A percentile compares a stretch with the other conserved stretches of the same genome.
Evolutionary conservation across 2,888 invertebrate genomes (phyloP).

Genomic region (Himalopsyche anomala): DNA sequence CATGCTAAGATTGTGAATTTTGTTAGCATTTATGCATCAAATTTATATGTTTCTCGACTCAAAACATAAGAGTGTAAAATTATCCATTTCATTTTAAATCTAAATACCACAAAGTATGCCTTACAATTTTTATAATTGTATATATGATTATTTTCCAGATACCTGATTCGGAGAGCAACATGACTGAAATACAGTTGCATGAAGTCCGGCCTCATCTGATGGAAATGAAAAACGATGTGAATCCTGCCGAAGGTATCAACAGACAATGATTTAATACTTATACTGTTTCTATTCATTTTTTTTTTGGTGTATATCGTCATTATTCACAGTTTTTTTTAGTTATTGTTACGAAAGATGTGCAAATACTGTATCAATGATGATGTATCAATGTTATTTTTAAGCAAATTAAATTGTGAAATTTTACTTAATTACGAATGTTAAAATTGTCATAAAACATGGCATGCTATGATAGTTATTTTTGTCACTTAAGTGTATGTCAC

Average conservation of each 20-base stretch:
- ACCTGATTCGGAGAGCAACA: neutral
- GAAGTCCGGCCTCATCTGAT: neutral
- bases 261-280: neutral
- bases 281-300: neutral
- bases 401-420: neutral
- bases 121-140: too few species aligned
- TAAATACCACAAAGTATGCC: too few species aligned
- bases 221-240: slow-evolving; percentile 8
- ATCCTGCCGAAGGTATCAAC: neutral
- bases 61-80: too few species aligned
- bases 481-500: neutral
- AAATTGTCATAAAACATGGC: neutral
- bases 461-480: neutral
- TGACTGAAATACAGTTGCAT: neutral
- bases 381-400: neutral
- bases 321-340: slow-evolving; percentile 1
- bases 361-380: too few species aligned
- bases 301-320: neutral
- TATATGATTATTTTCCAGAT: neutral
- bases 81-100: too few species aligned
- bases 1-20: too few species aligned
- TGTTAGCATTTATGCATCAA: too few species aligned
- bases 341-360: neutral
- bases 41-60: too few species aligned
- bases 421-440: neutral